These are phyloP conservation scores for Neocrepidodera transversa DNA, from an alignment of 2,888 invertebrate genomes.

Conservation along the genomic window DNA sequence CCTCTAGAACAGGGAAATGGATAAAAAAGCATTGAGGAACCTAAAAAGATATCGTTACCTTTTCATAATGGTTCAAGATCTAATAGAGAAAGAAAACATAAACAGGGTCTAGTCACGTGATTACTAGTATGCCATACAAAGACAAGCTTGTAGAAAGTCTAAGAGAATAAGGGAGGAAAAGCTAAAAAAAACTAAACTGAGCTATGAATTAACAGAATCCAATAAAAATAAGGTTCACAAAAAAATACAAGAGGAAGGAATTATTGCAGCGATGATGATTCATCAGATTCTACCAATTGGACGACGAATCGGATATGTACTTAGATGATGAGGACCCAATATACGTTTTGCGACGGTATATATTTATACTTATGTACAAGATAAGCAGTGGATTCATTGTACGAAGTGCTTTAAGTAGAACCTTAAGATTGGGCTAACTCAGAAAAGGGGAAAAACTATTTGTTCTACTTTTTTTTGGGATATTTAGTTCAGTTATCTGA, in stretches of 20 bases:
- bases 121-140: conserved; percentile 11
- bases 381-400: conserved; percentile 1
- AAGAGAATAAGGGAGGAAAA: neutral
- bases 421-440: neutral
- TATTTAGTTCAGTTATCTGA: neutral
- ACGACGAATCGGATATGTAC: neutral
- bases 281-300: too few relatives aligned
- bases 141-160: conserved; percentile 2
- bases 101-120: neutral
- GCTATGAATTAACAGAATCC: neutral
- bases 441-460: neutral
- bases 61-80: neutral
- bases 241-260: too few relatives aligned
- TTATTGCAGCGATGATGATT: too few relatives aligned
- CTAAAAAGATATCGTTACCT: neutral
- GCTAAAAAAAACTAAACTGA: neutral
- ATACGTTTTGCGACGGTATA: neutral
- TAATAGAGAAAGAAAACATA: neutral
- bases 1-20: neutral
- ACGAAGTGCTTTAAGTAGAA: neutral
- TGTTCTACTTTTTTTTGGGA: neutral
- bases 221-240: neutral
- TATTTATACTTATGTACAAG: neutral
- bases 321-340: neutral
- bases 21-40: neutral